Conservation (phyloP, 2,113 vertebrate genomes). For the Siniperca chuatsi region DNA sequence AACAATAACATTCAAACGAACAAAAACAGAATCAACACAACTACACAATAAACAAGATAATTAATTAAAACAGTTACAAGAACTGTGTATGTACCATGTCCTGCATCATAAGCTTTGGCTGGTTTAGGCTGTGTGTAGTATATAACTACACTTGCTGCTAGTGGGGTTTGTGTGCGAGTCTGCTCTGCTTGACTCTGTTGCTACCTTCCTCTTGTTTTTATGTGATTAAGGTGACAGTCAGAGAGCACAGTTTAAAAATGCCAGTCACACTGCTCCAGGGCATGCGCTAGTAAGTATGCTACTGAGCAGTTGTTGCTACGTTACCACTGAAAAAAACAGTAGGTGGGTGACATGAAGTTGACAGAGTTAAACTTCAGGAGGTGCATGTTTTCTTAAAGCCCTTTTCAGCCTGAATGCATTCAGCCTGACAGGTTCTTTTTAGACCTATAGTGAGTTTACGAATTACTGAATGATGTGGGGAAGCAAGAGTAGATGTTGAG, state of each 20-base stretch:
- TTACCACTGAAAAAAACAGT: conserved; percentile 51
- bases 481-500: background rate
- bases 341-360: conserved; percentile 58
- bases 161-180: conserved; percentile 23
- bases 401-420: conserved; percentile 32
- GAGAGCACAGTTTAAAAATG: conserved; percentile 62
- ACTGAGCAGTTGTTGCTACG: conserved; percentile 68
- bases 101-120: conserved; percentile 34
- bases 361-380: conserved; percentile 64
- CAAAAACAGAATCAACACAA: too few species aligned
- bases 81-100: background rate
- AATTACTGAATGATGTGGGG: background rate
- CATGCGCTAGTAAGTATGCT: conserved; percentile 47
- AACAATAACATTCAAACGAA: too few species aligned
- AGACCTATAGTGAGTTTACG: background rate
- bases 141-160: background rate
- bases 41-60: too few species aligned
- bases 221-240: conserved; percentile 70
- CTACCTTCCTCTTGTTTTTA: conserved; percentile 54
- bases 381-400: conserved; percentile 25
- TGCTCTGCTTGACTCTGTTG: conserved; percentile 20
- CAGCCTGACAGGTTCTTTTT: conserved; percentile 21
- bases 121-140: conserved; percentile 2
- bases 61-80: too few species aligned
- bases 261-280: conserved; percentile 67